Base-by-base conservation (phyloP, 1,140 invertebrate species). In the Neodiprion lecontei region DNA sequence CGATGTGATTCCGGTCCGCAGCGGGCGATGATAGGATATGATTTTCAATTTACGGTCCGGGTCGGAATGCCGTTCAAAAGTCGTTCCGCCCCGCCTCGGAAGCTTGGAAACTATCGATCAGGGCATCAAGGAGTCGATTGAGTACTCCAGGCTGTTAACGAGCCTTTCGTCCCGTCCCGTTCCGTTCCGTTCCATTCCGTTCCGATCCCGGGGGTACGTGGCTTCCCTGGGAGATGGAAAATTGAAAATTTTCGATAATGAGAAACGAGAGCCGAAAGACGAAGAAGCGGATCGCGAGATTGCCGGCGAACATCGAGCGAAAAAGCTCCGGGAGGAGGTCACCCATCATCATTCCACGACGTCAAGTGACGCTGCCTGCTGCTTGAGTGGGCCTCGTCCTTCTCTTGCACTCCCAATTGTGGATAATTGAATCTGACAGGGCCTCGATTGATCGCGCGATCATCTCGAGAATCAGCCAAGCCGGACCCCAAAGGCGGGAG, bases 41-140 rank as follows among this genome's bases (percentile, higher is more conserved):
- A 61, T 61, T 61, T 61, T 61, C 53, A 61, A 61, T 61, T 61
- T 61, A 61, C 53, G 53, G 53, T 14, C 5, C 53, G 53, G n/a
- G 53, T 61, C n/a, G 11, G 53, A 61, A 61, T 61, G 53, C 53
- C 53, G 53, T 61, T 61, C n/a, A 61, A 61, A 61, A 61, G 53
- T 61, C 53, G 53, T 61, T 61, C 53, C 53, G 8, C 53, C 53
- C 28, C 28, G 28, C 28, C 53, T 61, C 9, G 11, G 53, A 61
- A 17, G 53, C 53, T 61, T 17, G 53, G n/a, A 61, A 61, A 61
- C 53, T 61, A 61, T 61, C 53, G 53, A 61, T 61, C 53, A 61
- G 53, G n/a, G 53, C 53, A 12, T 17, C 53, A 61, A 14, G 11
- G 53, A 61, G 53, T 40, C 28, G 28, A 40, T 40, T 40, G 28